These are phyloP conservation scores for Pycnomerus fuliginosus DNA, from an alignment of 2,888 invertebrate species.

Conservation along the genomic window DNA sequence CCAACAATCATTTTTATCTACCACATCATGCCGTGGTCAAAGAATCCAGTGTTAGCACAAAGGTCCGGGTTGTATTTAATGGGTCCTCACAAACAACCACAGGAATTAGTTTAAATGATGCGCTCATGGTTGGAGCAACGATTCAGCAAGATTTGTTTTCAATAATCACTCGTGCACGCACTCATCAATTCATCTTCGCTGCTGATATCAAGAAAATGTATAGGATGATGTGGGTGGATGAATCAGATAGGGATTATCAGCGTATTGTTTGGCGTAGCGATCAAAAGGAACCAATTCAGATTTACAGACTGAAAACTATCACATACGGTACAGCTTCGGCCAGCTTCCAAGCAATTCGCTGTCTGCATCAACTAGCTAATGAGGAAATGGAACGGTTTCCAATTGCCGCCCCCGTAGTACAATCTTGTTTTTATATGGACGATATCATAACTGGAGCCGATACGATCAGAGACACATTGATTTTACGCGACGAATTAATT, in stretches of 20 bases:
- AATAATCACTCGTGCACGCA: constrained; percentile 21
- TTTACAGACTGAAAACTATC: background rate
- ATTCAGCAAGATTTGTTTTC: no score
- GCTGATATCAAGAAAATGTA: constrained; percentile 31
- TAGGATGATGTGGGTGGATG: constrained; percentile 23
- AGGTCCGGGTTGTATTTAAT: constrained; percentile 24
- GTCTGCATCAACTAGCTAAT: background rate
- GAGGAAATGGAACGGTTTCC: background rate
- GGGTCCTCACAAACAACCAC: constrained; percentile 8
- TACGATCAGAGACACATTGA: background rate
- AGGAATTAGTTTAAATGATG: constrained; percentile 15
- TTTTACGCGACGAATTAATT: background rate
- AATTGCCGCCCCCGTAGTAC: background rate
- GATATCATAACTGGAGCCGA: background rate
- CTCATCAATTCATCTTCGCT: constrained; percentile 17
- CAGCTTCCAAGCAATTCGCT: background rate
- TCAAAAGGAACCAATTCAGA: background rate
- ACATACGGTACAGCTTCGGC: background rate
- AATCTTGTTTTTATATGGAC: constrained; percentile 1
- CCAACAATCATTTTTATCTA: constrained; percentile 1
- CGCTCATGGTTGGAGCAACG: constrained; percentile 15
- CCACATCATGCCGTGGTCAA: no score
- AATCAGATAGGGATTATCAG: constrained; percentile 22
- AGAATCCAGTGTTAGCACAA: constrained; percentile 7
- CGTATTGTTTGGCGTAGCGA: constrained; percentile 25